phyloP scores from a whole-genome alignment of 1,140 invertebrate species.

The Cherax quadricarinatus region DNA sequence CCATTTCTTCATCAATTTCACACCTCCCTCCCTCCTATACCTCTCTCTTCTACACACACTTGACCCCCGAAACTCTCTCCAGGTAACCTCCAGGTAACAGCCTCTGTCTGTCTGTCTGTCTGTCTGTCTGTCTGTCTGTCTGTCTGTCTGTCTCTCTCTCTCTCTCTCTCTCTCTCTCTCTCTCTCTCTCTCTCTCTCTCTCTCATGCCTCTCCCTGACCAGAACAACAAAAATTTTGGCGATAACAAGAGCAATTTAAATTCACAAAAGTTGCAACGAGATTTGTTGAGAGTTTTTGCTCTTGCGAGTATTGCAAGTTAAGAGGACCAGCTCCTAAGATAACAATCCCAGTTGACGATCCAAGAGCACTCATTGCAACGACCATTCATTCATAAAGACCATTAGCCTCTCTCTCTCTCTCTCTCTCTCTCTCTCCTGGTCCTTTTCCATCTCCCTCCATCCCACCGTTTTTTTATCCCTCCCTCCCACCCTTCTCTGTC shows the following conservation, averaged over 20 bases:
- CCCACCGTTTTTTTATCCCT: not conserved
- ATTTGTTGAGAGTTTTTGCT: not conserved
- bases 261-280: not conserved
- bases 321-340: not conserved
- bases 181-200: too few species aligned
- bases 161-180: not conserved
- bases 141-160: not conserved
- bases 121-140: too few species aligned
- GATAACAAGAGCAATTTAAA: not conserved
- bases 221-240: not conserved
- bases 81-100: too few species aligned
- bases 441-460: not conserved
- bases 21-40: too few species aligned
- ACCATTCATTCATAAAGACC: slow-evolving; percentile 1
- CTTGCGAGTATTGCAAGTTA: not conserved
- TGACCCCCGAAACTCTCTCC: too few species aligned
- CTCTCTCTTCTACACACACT: too few species aligned
- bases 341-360: not conserved
- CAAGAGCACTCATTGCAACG: not conserved
- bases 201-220: not conserved
- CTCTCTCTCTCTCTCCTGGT: not conserved
- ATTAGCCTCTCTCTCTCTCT: not conserved
- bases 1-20: too few species aligned
- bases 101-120: too few species aligned
- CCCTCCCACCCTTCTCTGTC: not conserved